phyloP scores from a whole-genome alignment of 2,888 invertebrate genomes.

The Amphipoea lucens region DNA sequence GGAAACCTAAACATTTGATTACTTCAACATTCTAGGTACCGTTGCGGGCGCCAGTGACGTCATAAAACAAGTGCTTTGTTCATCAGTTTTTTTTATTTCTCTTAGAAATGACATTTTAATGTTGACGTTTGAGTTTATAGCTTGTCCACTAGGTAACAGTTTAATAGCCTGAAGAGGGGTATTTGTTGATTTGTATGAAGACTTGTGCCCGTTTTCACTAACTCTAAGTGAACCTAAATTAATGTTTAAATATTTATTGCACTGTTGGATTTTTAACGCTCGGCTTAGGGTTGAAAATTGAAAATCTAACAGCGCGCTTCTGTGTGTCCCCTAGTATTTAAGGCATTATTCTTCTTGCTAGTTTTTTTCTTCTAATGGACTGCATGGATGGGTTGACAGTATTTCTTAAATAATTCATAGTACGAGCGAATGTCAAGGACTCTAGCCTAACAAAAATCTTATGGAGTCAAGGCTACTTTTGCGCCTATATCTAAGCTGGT shows the following conservation, averaged over 20 bases:
- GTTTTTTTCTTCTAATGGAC: not conserved
- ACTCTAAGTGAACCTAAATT: not conserved
- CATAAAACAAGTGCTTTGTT: not conserved
- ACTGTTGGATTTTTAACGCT: not conserved
- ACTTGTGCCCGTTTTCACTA: not conserved
- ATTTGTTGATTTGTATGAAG: not conserved
- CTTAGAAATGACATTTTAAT: constrained; percentile 15
- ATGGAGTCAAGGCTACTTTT: not conserved
- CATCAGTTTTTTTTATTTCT: constrained; percentile 25
- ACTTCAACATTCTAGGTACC: constrained; percentile 6
- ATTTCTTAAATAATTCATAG: not conserved
- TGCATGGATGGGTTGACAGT: not conserved
- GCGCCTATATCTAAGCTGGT: not conserved
- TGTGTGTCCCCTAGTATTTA: not conserved
- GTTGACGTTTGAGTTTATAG: constrained; percentile 28
- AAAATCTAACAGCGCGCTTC: not conserved
- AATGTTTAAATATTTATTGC: not conserved
- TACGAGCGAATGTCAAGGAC: not conserved
- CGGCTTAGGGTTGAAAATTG: not conserved
- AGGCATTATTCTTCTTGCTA: too few relatives aligned
- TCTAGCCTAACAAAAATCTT: not conserved
- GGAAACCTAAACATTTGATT: not conserved
- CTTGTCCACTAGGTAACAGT: not conserved
- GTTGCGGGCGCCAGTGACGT: constrained; percentile 27
- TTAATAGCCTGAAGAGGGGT: not conserved